These are phyloP conservation scores for Brachionus manjavacas DNA, from an alignment of 1,140 invertebrate species.

Conservation along the genomic window DNA sequence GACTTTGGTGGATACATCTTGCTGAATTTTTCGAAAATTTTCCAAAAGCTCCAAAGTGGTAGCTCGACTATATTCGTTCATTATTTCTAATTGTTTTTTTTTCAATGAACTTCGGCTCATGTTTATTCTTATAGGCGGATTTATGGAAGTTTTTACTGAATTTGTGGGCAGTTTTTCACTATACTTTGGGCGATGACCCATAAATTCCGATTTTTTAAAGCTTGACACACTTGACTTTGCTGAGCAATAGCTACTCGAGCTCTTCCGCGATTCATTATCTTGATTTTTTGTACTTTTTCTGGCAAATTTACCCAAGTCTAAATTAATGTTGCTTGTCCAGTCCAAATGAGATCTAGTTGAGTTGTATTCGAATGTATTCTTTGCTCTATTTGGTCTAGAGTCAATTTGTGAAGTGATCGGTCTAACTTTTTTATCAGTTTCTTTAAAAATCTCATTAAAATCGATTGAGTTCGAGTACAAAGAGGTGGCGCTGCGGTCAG, in stretches of 20 bases:
- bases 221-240: not conserved
- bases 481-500: not conserved
- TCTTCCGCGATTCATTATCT: not conserved
- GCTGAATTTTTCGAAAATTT: slow-evolving; percentile 38
- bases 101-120: slow-evolving; percentile 25
- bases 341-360: slow-evolving; percentile 14
- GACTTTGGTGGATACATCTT: not conserved
- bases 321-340: not conserved
- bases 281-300: not conserved
- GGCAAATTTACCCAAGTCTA: not conserved
- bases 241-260: not conserved
- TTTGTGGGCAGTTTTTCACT: slow-evolving; percentile 5
- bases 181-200: not conserved
- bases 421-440: not conserved
- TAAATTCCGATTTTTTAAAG: not conserved
- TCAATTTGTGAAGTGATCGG: not conserved
- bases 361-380: not conserved
- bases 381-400: not conserved
- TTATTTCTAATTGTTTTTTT: slow-evolving; percentile 30
- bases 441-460: not conserved
- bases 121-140: slow-evolving; percentile 17
- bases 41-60: not conserved
- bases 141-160: not conserved
- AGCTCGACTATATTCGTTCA: not conserved
- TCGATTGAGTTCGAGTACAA: not conserved